phyloP scores from a whole-genome alignment of 2,888 invertebrate species.

The Caenorhabditis japonica region DNA sequence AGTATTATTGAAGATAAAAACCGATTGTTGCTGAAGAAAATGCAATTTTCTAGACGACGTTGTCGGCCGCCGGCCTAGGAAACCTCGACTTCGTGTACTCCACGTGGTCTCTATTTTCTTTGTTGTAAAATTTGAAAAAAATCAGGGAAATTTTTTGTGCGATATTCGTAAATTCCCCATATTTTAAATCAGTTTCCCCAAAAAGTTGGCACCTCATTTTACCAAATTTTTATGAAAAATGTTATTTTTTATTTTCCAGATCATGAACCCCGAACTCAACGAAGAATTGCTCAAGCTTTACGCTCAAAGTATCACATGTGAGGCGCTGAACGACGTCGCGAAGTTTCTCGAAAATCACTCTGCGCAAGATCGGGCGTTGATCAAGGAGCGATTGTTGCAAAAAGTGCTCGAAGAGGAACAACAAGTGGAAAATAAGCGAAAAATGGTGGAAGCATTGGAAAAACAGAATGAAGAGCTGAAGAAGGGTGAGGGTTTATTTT shows the following conservation, averaged over 20 bases:
- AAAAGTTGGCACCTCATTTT: no score
- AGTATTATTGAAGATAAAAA: no score
- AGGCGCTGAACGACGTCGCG: constrained; percentile 18
- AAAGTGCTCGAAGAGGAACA: constrained; percentile 25
- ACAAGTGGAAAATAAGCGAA: constrained; percentile 23
- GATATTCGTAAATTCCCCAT: no score
- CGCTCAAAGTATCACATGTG: constrained; percentile 5
- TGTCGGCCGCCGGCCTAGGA: no score
- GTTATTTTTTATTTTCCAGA: not conserved
- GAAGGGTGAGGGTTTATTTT: constrained; percentile 2
- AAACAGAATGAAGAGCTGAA: constrained; percentile 11
- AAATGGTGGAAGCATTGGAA: not conserved
- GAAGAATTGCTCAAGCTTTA: constrained; percentile 10
- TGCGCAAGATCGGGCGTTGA: not conserved
- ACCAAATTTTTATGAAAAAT: not conserved
- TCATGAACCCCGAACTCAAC: constrained; percentile 10
- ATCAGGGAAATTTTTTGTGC: no score
- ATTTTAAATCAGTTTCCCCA: no score
- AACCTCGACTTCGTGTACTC: no score
- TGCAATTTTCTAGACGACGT: no score
- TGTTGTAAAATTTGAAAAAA: no score
- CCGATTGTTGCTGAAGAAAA: no score
- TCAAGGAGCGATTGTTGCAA: constrained; percentile 11
- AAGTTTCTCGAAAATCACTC: constrained; percentile 18
- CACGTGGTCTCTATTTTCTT: no score